These are phyloP conservation scores for Streblospio benedicti DNA, from an alignment of 1,140 invertebrate species.

Conservation along the genomic window DNA sequence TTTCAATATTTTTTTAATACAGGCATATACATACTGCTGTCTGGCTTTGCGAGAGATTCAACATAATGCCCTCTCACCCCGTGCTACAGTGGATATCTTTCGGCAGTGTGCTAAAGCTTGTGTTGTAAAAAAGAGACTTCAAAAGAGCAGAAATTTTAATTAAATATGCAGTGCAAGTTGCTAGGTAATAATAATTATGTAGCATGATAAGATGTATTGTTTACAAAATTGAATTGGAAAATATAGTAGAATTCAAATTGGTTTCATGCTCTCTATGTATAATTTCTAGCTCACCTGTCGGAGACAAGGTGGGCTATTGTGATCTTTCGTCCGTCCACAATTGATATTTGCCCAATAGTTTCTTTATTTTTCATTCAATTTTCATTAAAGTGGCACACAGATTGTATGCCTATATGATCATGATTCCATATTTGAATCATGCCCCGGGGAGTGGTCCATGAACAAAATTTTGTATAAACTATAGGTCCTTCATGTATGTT, in stretches of 20 bases:
- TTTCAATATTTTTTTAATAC: conserved; percentile 25
- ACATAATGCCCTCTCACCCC: conserved; percentile 23
- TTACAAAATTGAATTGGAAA: not conserved
- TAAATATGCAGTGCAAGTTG: conserved; percentile 66
- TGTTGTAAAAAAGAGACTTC: conserved; percentile 76
- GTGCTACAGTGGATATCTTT: conserved; percentile 63
- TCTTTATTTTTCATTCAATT: too few relatives aligned
- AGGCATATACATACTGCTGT: conserved; percentile 60
- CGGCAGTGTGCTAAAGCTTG: conserved; percentile 75
- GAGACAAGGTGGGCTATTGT: not conserved
- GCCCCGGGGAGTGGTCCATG: too few relatives aligned
- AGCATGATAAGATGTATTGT: not conserved
- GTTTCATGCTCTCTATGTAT: not conserved
- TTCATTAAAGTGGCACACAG: too few relatives aligned
- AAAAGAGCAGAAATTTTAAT: conserved; percentile 68
- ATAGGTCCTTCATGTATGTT: too few relatives aligned
- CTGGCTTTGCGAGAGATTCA: conserved; percentile 61
- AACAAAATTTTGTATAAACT: too few relatives aligned
- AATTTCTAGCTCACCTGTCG: too few relatives aligned
- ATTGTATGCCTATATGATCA: too few relatives aligned
- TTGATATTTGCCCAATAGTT: too few relatives aligned
- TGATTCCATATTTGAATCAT: too few relatives aligned
- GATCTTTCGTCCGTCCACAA: not conserved
- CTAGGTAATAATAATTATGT: conserved; percentile 42
- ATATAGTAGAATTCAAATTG: not conserved